Percentiles rank a stretch among this genome's conserved stretches.
phyloP scores from a whole-genome alignment of 2,797 vertebrate genomes.

The Trichosurus vulpecula region DNA sequence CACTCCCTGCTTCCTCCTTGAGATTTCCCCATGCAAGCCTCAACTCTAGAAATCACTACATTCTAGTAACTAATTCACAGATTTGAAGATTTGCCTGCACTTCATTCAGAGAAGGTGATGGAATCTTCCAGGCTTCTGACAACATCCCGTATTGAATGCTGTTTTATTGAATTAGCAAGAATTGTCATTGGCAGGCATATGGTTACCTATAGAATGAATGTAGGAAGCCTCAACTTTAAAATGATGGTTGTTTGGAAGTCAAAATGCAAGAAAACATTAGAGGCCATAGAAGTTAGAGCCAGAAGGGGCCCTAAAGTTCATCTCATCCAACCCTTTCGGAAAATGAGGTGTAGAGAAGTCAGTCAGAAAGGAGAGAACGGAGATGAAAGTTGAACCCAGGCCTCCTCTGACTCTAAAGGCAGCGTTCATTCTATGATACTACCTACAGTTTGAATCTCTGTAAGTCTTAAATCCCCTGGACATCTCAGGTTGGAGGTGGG shows the following conservation, averaged over 20 bases:
- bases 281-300: no score
- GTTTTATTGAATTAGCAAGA: background rate
- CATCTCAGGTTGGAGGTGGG: background rate
- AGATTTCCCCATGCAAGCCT: background rate
- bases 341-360: background rate
- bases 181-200: background rate
- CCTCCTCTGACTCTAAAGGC: background rate
- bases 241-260: background rate
- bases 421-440: background rate
- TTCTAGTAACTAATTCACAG: background rate
- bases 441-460: background rate
- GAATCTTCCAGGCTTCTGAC: background rate
- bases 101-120: background rate
- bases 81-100: background rate
- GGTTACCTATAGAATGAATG: background rate
- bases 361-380: background rate
- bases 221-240: background rate
- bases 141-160: background rate
- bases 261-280: background rate
- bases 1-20: background rate
- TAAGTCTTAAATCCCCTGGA: background rate
- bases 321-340: background rate
- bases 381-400: background rate
- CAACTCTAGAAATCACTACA: constrained; percentile 3
- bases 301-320: no score